phyloP scores from a whole-genome alignment of 2,888 invertebrate species.

The Salpingus planirostris region DNA sequence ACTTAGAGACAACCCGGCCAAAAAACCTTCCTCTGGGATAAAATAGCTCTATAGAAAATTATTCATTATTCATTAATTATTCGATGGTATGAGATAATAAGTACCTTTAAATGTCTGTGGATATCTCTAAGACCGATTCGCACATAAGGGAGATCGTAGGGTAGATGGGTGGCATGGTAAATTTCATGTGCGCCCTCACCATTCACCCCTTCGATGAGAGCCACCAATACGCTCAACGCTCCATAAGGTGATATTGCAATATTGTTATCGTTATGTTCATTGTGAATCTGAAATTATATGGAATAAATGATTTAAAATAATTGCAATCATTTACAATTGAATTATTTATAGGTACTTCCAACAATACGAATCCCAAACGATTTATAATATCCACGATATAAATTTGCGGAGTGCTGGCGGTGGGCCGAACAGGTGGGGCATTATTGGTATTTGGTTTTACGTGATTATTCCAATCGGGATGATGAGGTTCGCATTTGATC shows the following conservation, averaged over 20 bases:
- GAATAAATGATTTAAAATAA: too few relatives aligned
- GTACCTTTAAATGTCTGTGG: constrained; percentile 69
- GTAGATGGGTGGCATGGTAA: constrained; percentile 58
- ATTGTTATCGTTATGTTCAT: constrained; percentile 66
- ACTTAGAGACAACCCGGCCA: constrained; percentile 71
- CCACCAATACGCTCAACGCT: constrained; percentile 67
- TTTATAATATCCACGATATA: too few relatives aligned
- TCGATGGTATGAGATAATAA: too few relatives aligned
- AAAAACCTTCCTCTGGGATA: constrained; percentile 71
- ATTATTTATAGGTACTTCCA: too few relatives aligned
- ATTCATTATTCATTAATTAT: constrained; percentile 4
- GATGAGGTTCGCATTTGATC: too few relatives aligned
- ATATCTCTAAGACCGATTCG: constrained; percentile 76
- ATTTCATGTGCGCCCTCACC: constrained; percentile 67
- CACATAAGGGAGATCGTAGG: constrained; percentile 62
- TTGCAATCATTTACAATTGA: too few relatives aligned
- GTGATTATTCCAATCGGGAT: too few relatives aligned
- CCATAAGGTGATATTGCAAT: constrained; percentile 81
- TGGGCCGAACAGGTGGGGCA: too few relatives aligned
- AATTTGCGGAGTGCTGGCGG: too few relatives aligned
- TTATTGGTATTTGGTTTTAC: too few relatives aligned
- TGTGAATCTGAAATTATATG: constrained; percentile 54
- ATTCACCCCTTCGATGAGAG: constrained; percentile 68
- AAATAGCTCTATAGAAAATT: constrained; percentile 62
- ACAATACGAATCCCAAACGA: too few relatives aligned